Percentiles rank a stretch among this genome's conserved stretches.
These are phyloP conservation scores for Drosophila equinoxialis DNA, from an alignment of 1,140 invertebrate species.

Conservation along the genomic window DNA sequence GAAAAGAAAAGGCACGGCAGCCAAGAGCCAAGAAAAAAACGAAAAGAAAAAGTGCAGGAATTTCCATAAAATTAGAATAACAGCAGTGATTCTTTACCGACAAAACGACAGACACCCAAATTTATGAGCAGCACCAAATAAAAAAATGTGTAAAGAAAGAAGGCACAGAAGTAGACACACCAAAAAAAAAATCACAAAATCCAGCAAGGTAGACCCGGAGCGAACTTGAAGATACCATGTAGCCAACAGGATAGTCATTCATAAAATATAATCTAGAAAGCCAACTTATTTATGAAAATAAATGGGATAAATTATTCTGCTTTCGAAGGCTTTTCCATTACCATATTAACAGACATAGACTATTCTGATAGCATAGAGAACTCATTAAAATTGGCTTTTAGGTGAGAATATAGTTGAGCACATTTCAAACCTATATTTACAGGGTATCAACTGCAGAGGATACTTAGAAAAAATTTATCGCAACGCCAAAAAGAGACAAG, in stretches of 20 bases:
- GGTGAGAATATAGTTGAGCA: no score
- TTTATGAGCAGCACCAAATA: slow-evolving; percentile 74
- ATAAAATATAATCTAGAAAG: no score
- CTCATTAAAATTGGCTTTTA: no score
- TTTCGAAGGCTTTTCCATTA: no score
- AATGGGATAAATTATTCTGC: no score
- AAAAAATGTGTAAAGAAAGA: slow-evolving; percentile 45
- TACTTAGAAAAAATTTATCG: slow-evolving; percentile 37
- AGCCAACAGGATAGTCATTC: not conserved
- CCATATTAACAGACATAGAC: no score
- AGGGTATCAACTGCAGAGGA: slow-evolving; percentile 2
- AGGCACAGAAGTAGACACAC: slow-evolving; percentile 26
- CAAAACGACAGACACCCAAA: slow-evolving; percentile 56
- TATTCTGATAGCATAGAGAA: no score
- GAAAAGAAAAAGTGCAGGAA: slow-evolving; percentile 76
- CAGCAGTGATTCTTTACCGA: slow-evolving; percentile 76
- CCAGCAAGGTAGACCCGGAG: slow-evolving; percentile 23
- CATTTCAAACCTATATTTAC: not conserved
- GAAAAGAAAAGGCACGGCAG: slow-evolving; percentile 62
- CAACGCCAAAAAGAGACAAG: slow-evolving; percentile 56
- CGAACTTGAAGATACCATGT: slow-evolving; percentile 3
- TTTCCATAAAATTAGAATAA: slow-evolving; percentile 82
- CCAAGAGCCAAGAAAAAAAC: slow-evolving; percentile 20
- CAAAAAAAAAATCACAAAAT: slow-evolving; percentile 15
- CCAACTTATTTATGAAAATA: not conserved